phyloP scores from a whole-genome alignment of 2,888 invertebrate genomes.

The Xestobium rufovillosum region DNA sequence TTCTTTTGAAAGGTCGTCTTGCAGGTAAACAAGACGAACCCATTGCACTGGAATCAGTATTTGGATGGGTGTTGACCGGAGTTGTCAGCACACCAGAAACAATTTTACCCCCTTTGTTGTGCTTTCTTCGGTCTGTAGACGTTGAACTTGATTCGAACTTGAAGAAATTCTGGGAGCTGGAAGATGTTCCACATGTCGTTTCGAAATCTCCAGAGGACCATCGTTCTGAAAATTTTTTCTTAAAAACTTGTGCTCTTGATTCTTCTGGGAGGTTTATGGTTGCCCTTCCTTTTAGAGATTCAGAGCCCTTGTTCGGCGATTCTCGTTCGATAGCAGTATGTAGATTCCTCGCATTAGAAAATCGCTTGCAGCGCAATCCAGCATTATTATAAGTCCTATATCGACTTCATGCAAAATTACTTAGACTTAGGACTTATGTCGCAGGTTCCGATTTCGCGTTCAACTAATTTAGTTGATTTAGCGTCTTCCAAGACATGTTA shows the following conservation, averaged over 20 bases:
- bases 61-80: slow-evolving; percentile 2
- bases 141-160: background rate
- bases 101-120: background rate
- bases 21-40: background rate
- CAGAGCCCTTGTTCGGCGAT: no score
- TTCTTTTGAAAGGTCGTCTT: no score
- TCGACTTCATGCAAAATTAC: slow-evolving; percentile 16
- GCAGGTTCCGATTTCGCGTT: background rate
- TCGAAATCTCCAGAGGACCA: background rate
- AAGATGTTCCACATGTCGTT: slow-evolving; percentile 2
- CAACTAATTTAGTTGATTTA: no score
- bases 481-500: no score
- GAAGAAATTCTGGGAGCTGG: slow-evolving; percentile 4
- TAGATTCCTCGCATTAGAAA: no score
- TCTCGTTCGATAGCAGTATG: background rate
- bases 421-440: slow-evolving; percentile 15
- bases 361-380: background rate
- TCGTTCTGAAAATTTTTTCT: slow-evolving; percentile 2
- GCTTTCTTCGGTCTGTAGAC: background rate
- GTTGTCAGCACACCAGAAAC: no score
- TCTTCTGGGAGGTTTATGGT: background rate
- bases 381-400: background rate
- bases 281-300: background rate
- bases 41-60: background rate
- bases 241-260: no score